Conservation (phyloP, 2,797 vertebrate species). For the Neomorphus geoffroyi region DNA sequence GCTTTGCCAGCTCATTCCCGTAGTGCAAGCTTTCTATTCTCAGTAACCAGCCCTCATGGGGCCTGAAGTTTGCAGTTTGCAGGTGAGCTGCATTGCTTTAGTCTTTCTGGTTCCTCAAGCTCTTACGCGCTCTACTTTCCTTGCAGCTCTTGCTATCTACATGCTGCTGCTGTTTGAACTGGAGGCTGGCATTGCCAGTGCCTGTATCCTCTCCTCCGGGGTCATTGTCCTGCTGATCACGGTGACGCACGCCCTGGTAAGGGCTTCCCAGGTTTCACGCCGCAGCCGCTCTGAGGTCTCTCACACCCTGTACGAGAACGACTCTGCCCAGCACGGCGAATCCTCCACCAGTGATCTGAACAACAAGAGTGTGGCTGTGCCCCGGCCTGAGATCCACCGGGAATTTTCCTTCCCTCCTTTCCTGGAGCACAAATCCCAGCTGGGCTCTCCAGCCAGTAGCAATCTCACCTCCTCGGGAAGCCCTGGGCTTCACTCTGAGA, state of each 20-base stretch:
- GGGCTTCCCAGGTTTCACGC: conserved; percentile 63
- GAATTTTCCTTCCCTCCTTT: conserved; percentile 76
- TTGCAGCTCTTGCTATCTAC: conserved; percentile 88
- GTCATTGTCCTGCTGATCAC: conserved; percentile 81
- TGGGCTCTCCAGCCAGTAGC: conserved; percentile 40
- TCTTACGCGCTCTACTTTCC: not conserved
- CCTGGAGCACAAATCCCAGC: conserved; percentile 65
- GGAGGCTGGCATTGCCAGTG: conserved; percentile 82
- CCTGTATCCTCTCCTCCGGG: conserved; percentile 86
- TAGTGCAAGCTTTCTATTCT: fast-evolving
- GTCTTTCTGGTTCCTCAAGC: not conserved
- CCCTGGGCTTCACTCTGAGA: conserved; percentile 34
- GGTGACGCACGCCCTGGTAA: conserved; percentile 81
- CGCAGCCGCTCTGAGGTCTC: conserved; percentile 53
- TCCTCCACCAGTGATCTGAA: conserved; percentile 62
- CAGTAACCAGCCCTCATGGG: not conserved
- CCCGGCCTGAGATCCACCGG: conserved; percentile 77
- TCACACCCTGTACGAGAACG: conserved; percentile 80
- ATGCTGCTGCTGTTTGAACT: conserved; percentile 87
- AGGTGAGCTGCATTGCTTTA: not conserved
- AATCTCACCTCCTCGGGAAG: conserved; percentile 62
- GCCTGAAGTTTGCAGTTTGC: not conserved
- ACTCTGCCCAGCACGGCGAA: conserved; percentile 58
- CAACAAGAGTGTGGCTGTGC: conserved; percentile 61
- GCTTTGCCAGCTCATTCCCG: not conserved